Evolutionary conservation across 1,140 invertebrate genomes (phyloP).

Genomic region (Conus betulinus): DNA sequence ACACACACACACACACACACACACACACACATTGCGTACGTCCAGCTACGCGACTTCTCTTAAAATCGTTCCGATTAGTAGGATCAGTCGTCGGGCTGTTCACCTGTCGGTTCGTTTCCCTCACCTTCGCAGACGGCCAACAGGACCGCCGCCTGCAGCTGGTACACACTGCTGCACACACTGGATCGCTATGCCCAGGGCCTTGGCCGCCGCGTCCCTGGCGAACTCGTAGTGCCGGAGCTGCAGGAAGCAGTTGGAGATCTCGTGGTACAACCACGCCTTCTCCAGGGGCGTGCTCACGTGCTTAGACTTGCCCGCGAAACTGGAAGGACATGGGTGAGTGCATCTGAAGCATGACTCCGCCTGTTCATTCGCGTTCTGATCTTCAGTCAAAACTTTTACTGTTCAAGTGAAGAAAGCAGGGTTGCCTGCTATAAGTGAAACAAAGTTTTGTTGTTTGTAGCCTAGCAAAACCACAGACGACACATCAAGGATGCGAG

Average conservation of each 20-base stretch:
- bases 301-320: slow-evolving; percentile 4
- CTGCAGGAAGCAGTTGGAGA: slow-evolving; percentile 29
- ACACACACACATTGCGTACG: not conserved
- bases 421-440: too few relatives aligned
- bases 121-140: slow-evolving; percentile 19
- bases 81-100: not conserved
- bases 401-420: too few relatives aligned
- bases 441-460: too few relatives aligned
- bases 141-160: slow-evolving; percentile 31
- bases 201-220: slow-evolving; percentile 21
- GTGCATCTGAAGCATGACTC: too few relatives aligned
- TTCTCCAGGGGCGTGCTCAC: not conserved
- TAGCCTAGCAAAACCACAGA: too few relatives aligned
- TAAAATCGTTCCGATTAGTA: not conserved
- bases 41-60: not conserved
- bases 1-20: not conserved
- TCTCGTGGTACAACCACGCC: slow-evolving; percentile 32
- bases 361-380: too few relatives aligned
- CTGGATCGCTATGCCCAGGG: not conserved
- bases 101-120: not conserved
- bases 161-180: not conserved
- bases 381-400: too few relatives aligned
- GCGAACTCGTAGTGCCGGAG: slow-evolving; percentile 25
- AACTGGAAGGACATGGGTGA: not conserved
- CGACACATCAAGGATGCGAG: too few relatives aligned